These are phyloP conservation scores for Temnopleurus reevesii DNA, from an alignment of 53 echinoderm and acorn worm species.

Conservation along the genomic window DNA sequence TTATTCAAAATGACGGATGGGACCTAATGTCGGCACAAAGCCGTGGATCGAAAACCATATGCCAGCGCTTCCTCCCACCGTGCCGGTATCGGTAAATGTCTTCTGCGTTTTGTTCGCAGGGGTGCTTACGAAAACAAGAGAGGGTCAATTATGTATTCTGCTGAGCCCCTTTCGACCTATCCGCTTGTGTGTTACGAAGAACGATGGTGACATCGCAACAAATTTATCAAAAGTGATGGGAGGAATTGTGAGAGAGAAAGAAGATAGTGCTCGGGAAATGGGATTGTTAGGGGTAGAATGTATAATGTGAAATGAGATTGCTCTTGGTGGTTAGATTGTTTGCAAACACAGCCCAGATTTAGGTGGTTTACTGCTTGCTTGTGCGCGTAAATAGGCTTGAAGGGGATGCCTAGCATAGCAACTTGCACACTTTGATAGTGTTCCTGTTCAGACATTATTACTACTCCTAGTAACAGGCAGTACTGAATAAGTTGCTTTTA, in stretches of 20 bases:
- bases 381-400: too few species aligned
- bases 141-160: conserved; percentile 49
- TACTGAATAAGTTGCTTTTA: too few species aligned
- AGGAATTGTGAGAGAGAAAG: background rate
- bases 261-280: background rate
- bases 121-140: conserved; percentile 44
- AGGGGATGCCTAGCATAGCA: too few species aligned
- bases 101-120: conserved; percentile 36
- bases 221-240: background rate
- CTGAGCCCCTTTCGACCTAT: background rate
- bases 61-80: conserved; percentile 1
- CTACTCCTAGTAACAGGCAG: too few species aligned
- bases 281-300: background rate
- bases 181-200: background rate
- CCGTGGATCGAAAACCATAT: conserved; percentile 46
- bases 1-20: background rate
- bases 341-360: too few species aligned
- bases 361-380: too few species aligned
- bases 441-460: too few species aligned
- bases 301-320: background rate
- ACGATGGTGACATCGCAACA: conserved; percentile 21
- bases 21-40: conserved; percentile 13
- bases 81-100: conserved; percentile 16
- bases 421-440: too few species aligned
- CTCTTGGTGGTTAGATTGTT: background rate